A percentile compares a stretch with the other conserved stretches of the same genome.
phyloP scores from a whole-genome alignment of 2,113 vertebrate genomes.

The Gnathonemus longibarbis region DNA sequence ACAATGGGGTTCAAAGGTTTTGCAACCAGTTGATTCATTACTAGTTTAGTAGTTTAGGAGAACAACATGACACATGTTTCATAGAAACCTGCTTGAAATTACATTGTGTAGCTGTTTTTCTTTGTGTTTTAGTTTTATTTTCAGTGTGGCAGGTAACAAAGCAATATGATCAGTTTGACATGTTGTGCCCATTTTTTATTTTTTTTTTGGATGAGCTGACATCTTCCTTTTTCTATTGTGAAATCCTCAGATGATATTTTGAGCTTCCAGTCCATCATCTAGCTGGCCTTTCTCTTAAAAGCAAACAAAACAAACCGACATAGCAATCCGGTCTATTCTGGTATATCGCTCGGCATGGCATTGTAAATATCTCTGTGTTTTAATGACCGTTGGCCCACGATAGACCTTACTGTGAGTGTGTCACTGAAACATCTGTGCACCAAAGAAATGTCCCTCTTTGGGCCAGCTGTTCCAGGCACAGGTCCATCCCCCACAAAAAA shows the following conservation, averaged over 20 bases:
- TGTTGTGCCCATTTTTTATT: neutral
- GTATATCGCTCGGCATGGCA: neutral
- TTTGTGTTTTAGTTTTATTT: neutral
- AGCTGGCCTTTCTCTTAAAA: neutral
- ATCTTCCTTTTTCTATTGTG: neutral
- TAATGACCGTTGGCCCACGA: neutral
- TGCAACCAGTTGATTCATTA: neutral
- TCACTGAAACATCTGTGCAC: conserved; percentile 26
- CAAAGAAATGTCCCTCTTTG: conserved; percentile 34
- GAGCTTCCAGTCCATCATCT: neutral
- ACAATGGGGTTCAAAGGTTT: neutral
- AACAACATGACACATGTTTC: neutral
- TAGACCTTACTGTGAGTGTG: neutral
- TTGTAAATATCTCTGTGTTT: neutral
- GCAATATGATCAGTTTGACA: neutral
- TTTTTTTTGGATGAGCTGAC: neutral
- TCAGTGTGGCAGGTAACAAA: neutral
- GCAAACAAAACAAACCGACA: neutral
- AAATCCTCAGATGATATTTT: neutral
- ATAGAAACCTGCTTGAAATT: neutral
- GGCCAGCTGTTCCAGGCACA: conserved; percentile 41
- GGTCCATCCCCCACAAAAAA: conserved; percentile 27
- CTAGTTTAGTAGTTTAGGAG: neutral
- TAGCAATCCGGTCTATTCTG: neutral
- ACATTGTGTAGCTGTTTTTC: neutral